Conservation (phyloP, 2,888 invertebrate species). For the Melieria picta region DNA sequence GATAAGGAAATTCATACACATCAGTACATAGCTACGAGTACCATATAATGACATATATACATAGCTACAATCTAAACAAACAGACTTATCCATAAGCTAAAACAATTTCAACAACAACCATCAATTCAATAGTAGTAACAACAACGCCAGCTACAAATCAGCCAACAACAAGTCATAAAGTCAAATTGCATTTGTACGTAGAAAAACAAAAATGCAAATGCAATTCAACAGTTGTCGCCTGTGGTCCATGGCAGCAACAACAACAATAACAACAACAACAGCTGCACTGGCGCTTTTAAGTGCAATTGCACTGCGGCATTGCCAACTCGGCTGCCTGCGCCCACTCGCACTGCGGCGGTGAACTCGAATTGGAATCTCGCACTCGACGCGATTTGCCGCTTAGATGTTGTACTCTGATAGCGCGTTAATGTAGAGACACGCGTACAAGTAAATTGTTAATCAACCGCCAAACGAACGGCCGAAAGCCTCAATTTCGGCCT, state of each 20-base stretch:
- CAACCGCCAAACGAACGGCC: too few relatives aligned
- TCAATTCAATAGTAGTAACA: neutral
- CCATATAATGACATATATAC: neutral
- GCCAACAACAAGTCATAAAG: too few relatives aligned
- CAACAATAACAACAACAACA: neutral
- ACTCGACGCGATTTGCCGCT: too few relatives aligned
- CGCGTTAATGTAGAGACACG: too few relatives aligned
- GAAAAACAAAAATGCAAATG: conserved; percentile 27
- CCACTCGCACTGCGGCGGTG: too few relatives aligned
- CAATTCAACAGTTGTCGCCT: conserved; percentile 45
- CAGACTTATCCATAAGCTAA: neutral
- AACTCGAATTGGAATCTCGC: too few relatives aligned
- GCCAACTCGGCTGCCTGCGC: too few relatives aligned
- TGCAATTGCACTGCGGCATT: too few relatives aligned
- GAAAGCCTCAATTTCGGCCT: too few relatives aligned
- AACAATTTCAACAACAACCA: neutral
- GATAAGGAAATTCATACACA: neutral
- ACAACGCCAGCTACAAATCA: too few relatives aligned
- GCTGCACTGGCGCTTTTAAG: neutral
- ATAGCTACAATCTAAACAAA: neutral
- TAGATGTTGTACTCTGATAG: too few relatives aligned
- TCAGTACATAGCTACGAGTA: neutral
- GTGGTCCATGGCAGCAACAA: conserved; percentile 14
- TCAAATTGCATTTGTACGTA: neutral
- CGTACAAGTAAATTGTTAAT: too few relatives aligned